Evolutionary conservation across 1,140 invertebrate genomes (phyloP), one percentile per base, ranked within the genome.

Genomic region (Melipona quadrifasciata): DNA sequence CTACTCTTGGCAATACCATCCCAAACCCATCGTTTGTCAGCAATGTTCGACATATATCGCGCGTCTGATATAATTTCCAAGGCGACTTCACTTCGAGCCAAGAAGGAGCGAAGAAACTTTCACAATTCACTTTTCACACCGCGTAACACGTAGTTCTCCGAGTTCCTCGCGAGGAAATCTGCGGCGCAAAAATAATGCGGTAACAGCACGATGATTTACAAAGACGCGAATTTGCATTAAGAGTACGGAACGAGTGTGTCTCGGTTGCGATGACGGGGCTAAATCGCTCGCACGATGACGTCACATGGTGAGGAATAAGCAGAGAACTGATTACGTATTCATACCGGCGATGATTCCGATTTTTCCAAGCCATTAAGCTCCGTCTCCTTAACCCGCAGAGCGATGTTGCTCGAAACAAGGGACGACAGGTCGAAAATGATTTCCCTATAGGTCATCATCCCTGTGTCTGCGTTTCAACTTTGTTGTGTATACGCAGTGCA

Each of bases 311-410:
- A 51, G 65, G 64, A 51, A 76, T 34, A 34, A 79, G 91, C 85
- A 86, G 91, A 91, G 93, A 91, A 91, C 92, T 94, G 91, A 93
- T 95, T 94, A 93, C 81, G 88, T 93, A 95, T 95, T 95, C 94
- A 93, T 94, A 90, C 90, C 87, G 80, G 87, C 89, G 91, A 94
- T 94, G 93, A 93, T 91, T 94, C 90, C 89, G 92, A 93, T 94
- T 93, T 94, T 95, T 95, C 93, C 93, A 78, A 91, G 87, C 94
- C 94, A 95, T 95, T 95, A 94, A 94, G 80, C 82, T 21, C 68
- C 67, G 53, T 83, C 80, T 71, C 87, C 81, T 90, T 86, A 87
- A 80, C 86, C 85, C 90, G 86, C 88, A 91, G 92, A 94, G 86
- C 88, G 91, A 95, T 94, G 93, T 93, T 86, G 89, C 82, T 92